These are phyloP conservation scores for Acanthaster planci DNA, from an alignment of 35 echinoderm and acorn worm genomes.

Conservation along the genomic window DNA sequence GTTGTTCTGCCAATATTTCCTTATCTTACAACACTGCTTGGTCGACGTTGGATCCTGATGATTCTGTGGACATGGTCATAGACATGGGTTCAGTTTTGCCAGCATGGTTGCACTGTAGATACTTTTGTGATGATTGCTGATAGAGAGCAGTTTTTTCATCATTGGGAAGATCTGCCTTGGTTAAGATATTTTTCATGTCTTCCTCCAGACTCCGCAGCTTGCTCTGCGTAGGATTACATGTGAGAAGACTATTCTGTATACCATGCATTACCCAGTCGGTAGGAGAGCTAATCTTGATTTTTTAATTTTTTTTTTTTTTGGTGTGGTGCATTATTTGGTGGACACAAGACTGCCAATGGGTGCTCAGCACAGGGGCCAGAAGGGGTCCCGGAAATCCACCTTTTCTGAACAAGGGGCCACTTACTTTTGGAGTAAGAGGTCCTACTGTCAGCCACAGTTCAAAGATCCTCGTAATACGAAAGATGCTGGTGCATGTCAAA, in stretches of 20 bases:
- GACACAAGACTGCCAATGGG: constrained; percentile 25
- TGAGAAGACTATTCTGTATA: background rate
- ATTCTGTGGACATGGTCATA: background rate
- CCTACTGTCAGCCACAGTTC: constrained; percentile 48
- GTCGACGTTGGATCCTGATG: background rate
- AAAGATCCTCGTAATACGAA: constrained; percentile 38
- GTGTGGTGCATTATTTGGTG: constrained; percentile 23
- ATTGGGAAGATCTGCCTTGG: too few relatives aligned
- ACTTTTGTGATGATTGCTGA: too few relatives aligned
- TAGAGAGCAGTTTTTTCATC: too few relatives aligned
- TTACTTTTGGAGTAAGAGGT: constrained; percentile 16
- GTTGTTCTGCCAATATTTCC: background rate
- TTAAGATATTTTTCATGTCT: too few relatives aligned
- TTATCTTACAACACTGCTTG: background rate
- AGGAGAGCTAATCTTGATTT: background rate
- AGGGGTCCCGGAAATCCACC: constrained; percentile 42
- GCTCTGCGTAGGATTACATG: background rate
- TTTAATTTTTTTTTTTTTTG: too few relatives aligned
- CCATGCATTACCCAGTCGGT: background rate
- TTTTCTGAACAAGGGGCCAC: constrained; percentile 34
- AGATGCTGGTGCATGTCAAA: constrained; percentile 59
- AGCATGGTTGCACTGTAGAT: background rate
- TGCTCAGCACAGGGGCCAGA: constrained; percentile 25
- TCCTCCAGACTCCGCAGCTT: constrained; percentile 17
- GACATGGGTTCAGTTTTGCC: constrained; percentile 9